Conservation (phyloP, 2,113 vertebrate genomes). For the Callionymus lyra region DNA sequence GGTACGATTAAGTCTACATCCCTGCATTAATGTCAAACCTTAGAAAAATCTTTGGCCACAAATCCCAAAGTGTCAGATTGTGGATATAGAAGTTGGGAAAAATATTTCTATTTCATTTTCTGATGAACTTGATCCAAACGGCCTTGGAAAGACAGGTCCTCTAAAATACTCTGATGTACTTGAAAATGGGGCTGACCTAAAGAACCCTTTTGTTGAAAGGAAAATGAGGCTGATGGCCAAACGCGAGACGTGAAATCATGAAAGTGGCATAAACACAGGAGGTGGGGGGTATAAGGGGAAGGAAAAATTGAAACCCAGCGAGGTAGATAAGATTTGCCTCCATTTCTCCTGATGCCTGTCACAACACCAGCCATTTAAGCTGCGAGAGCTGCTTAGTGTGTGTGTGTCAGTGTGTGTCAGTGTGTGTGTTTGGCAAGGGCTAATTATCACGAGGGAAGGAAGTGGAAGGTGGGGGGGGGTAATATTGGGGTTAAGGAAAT, state of each 20-base stretch:
- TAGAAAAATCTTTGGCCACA: too few species aligned
- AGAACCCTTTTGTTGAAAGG: conserved; percentile 10
- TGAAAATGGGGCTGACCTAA: neutral
- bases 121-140: too few species aligned
- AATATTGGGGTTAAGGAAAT: conserved; percentile 26
- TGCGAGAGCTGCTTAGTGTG: conserved; percentile 35
- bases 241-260: conserved; percentile 21
- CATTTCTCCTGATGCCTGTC: conserved; percentile 61
- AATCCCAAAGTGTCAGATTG: too few species aligned
- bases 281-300: neutral
- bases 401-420: conserved; percentile 1
- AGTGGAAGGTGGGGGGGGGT: conserved; percentile 3
- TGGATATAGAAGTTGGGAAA: too few species aligned
- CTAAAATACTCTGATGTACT: too few species aligned
- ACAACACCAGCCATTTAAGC: conserved; percentile 38
- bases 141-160: too few species aligned
- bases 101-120: too few species aligned
- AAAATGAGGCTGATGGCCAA: conserved; percentile 21
- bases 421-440: conserved; percentile 23
- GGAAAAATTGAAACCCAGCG: conserved; percentile 22
- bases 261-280: conserved; percentile 37
- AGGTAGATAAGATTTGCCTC: conserved; percentile 61
- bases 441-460: conserved; percentile 44
- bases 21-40: too few species aligned
- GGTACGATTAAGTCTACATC: too few species aligned